phyloP scores from a whole-genome alignment of 2,888 invertebrate genomes.

The Drymonia ruficornis region DNA sequence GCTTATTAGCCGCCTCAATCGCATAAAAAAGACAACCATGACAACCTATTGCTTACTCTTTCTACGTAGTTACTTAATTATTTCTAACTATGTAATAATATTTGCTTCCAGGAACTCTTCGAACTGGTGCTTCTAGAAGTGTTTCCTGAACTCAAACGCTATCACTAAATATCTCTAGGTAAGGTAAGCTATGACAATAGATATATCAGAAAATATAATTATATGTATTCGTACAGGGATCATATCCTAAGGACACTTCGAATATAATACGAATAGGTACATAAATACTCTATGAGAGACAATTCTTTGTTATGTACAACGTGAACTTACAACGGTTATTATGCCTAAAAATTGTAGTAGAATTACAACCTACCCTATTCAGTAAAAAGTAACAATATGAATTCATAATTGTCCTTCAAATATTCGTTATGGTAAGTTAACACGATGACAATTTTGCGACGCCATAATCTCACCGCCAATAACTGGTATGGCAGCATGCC shows the following conservation, averaged over 20 bases:
- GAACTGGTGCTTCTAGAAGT: conserved; percentile 88
- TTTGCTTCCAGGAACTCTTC: conserved; percentile 86
- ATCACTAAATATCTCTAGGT: conserved; percentile 55
- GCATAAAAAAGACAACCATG: too few relatives aligned
- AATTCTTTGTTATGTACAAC: conserved; percentile 45
- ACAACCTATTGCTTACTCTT: too few relatives aligned
- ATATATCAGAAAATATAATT: conserved; percentile 32
- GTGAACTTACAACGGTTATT: too few relatives aligned
- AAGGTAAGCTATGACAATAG: conserved; percentile 55
- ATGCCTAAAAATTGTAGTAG: conserved; percentile 8
- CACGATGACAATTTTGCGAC: too few relatives aligned
- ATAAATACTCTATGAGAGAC: conserved; percentile 47
- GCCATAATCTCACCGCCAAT: too few relatives aligned
- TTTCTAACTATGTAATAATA: not conserved
- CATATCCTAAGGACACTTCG: conserved; percentile 38
- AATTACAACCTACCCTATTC: too few relatives aligned
- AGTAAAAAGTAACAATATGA: too few relatives aligned
- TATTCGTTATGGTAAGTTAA: too few relatives aligned
- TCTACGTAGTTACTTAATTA: too few relatives aligned
- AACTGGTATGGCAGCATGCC: too few relatives aligned
- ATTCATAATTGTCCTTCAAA: too few relatives aligned
- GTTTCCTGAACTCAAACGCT: conserved; percentile 88
- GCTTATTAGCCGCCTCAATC: too few relatives aligned
- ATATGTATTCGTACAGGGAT: conserved; percentile 50
- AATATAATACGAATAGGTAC: conserved; percentile 17